phyloP scores from a whole-genome alignment of 2,888 invertebrate genomes.

The Unio pictorum region DNA sequence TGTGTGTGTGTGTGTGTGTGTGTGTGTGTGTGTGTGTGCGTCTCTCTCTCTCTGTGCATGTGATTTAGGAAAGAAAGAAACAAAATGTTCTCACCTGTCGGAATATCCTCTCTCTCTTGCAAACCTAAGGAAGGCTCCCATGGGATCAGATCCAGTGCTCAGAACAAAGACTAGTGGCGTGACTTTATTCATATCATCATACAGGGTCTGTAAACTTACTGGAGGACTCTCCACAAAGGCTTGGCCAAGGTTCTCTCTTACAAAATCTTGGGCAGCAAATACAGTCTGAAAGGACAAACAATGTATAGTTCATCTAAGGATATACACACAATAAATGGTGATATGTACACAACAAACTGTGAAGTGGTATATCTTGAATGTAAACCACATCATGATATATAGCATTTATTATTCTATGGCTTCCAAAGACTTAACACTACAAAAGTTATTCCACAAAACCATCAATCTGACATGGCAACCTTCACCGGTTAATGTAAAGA shows the following conservation, averaged over 20 bases:
- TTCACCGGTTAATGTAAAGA: no score
- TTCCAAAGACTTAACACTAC: no score
- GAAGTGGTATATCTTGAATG: no score
- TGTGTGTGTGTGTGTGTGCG: no score
- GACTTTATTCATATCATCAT: slow-evolving; percentile 69
- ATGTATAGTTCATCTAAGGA: neutral
- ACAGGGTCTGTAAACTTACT: slow-evolving; percentile 75
- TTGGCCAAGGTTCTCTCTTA: slow-evolving; percentile 82
- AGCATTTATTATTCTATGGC: no score
- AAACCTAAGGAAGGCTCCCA: slow-evolving; percentile 71
- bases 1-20: no score
- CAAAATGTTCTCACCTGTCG: slow-evolving; percentile 60
- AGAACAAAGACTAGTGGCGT: slow-evolving; percentile 89
- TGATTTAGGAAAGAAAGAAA: no score
- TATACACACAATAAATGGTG: neutral
- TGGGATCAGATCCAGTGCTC: slow-evolving; percentile 82
- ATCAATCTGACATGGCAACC: no score
- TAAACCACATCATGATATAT: no score
- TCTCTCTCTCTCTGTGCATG: no score
- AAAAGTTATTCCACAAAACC: no score
- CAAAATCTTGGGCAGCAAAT: slow-evolving; percentile 86
- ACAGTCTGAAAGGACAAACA: slow-evolving; percentile 74
- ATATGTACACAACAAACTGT: neutral
- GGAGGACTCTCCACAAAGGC: slow-evolving; percentile 88
- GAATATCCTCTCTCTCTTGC: slow-evolving; percentile 68